Base-by-base conservation (phyloP, 1,140 invertebrate genomes). In the Pseudachorutes palmiensis region DNA sequence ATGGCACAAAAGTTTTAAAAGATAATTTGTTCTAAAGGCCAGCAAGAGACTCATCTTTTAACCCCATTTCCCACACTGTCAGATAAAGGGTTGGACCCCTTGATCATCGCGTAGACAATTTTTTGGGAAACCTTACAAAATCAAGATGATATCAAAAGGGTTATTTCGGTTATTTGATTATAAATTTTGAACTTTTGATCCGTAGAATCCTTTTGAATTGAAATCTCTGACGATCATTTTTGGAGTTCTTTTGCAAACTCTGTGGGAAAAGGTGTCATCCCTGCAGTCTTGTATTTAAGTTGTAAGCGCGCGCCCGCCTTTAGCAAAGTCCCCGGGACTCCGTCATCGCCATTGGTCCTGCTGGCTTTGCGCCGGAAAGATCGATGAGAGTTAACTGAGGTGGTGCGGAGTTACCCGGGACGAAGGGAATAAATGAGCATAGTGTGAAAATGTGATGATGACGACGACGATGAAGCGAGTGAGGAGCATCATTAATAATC, bases 401-500 rank as follows among this genome's bases (percentile, higher is more conserved):
- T 26, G 5, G 5, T 55, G 9, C 9, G 24, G 51, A 22, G 24
- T 14, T 55, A 22, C 12, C 5, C 3, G 51, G 51, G 24, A 55
- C 24, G 36, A 41, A 41, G 24, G 9, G 36, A 55, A 55, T 55
- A 55, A 55, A 55, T 55, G 51, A 55, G 24, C 12, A 3, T 12
- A 55, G 51, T 55, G 51, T 55, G 51, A 55, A 55, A 55, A 55
- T 12, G 24, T 55, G 51, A 55, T 55, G 12, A 26, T 55, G 51
- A 55, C 5, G 24, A 16, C n/a, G 51, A 55, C 24, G 51, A 24
- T 55, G 51, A 55, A 22, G 12, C 5, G 51, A 55, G 12, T 14
- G 51, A 55, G 51, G 51, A 26, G 24, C 14, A 55, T 55, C 51
- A 55, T 55, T 55, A 55, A 55, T 55, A 55, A 55, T 55, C 36